A percentile compares a stretch with the other conserved stretches of the same genome.
Evolutionary conservation across 2,113 vertebrate species (phyloP).

Genomic region (Oreochromis aureus): DNA sequence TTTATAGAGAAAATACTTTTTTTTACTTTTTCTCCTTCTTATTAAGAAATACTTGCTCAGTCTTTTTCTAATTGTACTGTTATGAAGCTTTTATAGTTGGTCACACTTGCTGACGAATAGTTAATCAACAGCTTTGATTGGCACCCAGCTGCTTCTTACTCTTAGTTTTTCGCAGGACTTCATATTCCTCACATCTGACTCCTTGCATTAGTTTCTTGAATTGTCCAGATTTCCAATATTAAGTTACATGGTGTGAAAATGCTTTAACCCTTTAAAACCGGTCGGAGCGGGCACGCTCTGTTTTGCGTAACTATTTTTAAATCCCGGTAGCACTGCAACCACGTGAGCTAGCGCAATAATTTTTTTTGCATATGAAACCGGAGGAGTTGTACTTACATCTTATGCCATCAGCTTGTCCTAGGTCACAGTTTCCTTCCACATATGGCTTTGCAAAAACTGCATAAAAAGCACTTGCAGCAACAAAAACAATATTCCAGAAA

Average conservation of each 20-base stretch:
- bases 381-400: too few species aligned
- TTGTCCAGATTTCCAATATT: neutral
- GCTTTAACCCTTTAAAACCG: too few species aligned
- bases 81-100: neutral
- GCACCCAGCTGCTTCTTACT: neutral
- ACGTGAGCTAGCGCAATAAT: too few species aligned
- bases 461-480: too few species aligned
- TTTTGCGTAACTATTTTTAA: too few species aligned
- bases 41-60: neutral
- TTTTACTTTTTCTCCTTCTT: neutral
- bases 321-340: too few species aligned
- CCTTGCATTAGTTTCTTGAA: neutral
- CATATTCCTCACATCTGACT: neutral
- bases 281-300: too few species aligned
- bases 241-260: neutral
- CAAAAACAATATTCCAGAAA: too few species aligned
- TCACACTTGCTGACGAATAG: neutral
- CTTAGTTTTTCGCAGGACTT: neutral
- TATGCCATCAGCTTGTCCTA: too few species aligned
- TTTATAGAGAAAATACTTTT: neutral
- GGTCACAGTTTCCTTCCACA: too few species aligned
- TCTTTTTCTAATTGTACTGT: neutral
- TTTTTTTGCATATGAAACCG: too few species aligned
- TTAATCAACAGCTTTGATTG: neutral
- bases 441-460: too few species aligned